These are phyloP conservation scores for Gopherus flavomarginatus DNA, from an alignment of 2,113 vertebrate genomes.

Conservation along the genomic window DNA sequence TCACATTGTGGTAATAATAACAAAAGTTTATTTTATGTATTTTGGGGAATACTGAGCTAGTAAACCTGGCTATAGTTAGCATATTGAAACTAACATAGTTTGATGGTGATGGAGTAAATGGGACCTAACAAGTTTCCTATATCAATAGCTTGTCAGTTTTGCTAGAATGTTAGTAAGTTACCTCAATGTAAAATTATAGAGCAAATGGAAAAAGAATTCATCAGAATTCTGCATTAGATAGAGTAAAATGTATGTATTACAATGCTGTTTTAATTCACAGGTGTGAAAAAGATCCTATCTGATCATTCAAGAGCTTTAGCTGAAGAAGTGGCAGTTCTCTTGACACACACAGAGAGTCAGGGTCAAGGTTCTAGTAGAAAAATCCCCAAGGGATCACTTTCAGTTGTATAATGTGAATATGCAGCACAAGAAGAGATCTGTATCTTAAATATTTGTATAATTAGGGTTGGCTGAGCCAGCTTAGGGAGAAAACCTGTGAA, in stretches of 20 bases:
- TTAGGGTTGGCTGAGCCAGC: neutral
- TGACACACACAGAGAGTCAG: neutral
- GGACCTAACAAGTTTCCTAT: neutral
- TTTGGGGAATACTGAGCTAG: neutral
- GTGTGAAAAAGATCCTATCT: neutral
- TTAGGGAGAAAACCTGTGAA: neutral
- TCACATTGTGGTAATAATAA: neutral
- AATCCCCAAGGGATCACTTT: neutral
- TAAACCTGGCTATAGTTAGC: neutral
- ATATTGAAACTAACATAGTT: neutral
- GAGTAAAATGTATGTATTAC: neutral
- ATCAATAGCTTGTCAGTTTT: neutral
- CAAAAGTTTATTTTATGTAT: neutral
- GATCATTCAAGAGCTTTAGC: neutral
- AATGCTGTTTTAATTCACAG: neutral
- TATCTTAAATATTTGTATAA: conserved; percentile 1
- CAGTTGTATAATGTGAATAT: neutral
- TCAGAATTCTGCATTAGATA: neutral
- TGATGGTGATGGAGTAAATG: neutral
- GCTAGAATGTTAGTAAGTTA: neutral
- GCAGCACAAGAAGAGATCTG: neutral
- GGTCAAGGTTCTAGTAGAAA: neutral
- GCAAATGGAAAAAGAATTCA: neutral
- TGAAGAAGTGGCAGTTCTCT: neutral
- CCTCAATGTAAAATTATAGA: neutral